Evolutionary conservation across 2,888 invertebrate genomes (phyloP).

Genomic region (Lingula anatina): DNA sequence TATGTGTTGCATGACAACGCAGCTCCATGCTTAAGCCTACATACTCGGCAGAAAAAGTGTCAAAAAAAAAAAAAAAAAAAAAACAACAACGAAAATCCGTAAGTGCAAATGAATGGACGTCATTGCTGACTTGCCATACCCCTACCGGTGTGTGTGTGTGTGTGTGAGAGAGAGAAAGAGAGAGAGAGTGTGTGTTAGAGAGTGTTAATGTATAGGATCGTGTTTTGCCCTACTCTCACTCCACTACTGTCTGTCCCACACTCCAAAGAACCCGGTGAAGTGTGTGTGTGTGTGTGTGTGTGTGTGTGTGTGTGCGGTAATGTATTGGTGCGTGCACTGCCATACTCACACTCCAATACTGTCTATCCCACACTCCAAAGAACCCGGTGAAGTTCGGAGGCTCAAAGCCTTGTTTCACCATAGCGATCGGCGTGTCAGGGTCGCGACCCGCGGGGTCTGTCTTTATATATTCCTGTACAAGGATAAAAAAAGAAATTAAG

Average conservation of each 20-base stretch:
- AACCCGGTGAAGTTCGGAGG: conserved; percentile 88
- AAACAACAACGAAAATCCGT: no score
- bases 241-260: conserved; percentile 79
- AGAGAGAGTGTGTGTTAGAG: no score
- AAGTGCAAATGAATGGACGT: no score
- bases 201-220: not conserved
- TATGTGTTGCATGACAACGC: not conserved
- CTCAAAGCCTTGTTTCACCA: conserved; percentile 78
- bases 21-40: not conserved
- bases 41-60: no score
- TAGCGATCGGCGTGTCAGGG: conserved; percentile 67
- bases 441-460: conserved; percentile 77
- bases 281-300: no score
- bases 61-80: no score
- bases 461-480: conserved; percentile 50
- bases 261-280: conserved; percentile 86
- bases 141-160: no score
- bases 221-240: conserved; percentile 59
- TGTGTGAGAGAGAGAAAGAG: no score
- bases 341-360: conserved; percentile 69
- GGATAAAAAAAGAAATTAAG: conserved; percentile 4
- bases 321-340: no score
- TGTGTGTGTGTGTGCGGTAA: no score
- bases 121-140: no score
- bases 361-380: conserved; percentile 81